These are phyloP conservation scores for Orussus abietinus DNA, from an alignment of 1,140 invertebrate species.

Conservation along the genomic window DNA sequence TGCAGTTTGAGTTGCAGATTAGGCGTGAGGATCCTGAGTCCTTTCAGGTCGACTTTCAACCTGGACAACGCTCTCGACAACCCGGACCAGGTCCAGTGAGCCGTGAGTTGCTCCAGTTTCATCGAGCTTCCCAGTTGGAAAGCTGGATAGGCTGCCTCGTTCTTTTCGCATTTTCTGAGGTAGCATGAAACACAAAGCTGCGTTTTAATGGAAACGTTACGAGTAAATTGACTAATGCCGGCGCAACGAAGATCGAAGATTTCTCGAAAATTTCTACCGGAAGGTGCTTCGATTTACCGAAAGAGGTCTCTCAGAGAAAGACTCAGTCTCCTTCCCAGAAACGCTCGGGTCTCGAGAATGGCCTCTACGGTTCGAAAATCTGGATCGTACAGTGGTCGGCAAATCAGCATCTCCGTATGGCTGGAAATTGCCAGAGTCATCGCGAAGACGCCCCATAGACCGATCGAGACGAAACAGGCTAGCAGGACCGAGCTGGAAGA, in stretches of 20 bases:
- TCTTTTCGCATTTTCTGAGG: conserved; percentile 64
- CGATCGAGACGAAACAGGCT: conserved; percentile 40
- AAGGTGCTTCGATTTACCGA: conserved; percentile 32
- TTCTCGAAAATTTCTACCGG: too few species aligned
- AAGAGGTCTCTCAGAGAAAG: conserved; percentile 41
- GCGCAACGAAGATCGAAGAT: too few species aligned
- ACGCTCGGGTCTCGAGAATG: conserved; percentile 38
- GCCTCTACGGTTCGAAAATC: conserved; percentile 40
- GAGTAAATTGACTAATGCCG: too few species aligned
- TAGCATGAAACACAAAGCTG: conserved; percentile 20
- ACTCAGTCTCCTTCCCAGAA: conserved; percentile 35
- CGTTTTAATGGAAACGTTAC: too few species aligned
- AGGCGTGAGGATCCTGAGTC: conserved; percentile 56
- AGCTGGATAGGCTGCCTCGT: conserved; percentile 66
- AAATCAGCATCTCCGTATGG: conserved; percentile 42
- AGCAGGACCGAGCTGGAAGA: conserved; percentile 35
- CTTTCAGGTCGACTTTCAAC: conserved; percentile 48
- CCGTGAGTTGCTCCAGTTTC: conserved; percentile 60
- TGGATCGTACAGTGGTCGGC: conserved; percentile 43
- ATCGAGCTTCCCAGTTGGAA: conserved; percentile 65
- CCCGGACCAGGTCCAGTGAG: conserved; percentile 61
- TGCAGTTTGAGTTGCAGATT: conserved; percentile 59
- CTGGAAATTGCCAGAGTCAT: conserved; percentile 34
- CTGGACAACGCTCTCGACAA: conserved; percentile 53
- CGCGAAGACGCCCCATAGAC: conserved; percentile 39